A percentile compares a stretch with the other conserved stretches of the same genome.
Evolutionary conservation across 2,113 vertebrate species (phyloP).

Genomic region (Noturus placidus): DNA sequence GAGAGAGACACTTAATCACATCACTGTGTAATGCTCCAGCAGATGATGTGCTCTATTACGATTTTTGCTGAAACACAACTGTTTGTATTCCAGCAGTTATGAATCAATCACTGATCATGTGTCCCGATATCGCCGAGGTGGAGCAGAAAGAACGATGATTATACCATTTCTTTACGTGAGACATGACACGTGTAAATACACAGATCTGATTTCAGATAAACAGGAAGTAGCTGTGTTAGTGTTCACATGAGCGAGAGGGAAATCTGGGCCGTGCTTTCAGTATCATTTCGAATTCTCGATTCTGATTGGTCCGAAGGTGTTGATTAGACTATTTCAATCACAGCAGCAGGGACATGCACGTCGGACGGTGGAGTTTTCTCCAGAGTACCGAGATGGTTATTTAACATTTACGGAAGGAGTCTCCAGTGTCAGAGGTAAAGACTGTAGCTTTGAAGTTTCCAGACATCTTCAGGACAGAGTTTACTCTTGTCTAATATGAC

Average conservation of each 20-base stretch:
- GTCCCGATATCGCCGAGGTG: neutral
- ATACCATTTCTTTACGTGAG: neutral
- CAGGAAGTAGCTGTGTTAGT: neutral
- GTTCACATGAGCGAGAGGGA: neutral
- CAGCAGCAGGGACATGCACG: neutral
- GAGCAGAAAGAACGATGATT: neutral
- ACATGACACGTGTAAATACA: neutral
- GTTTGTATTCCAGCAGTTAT: neutral
- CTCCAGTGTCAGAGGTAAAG: neutral
- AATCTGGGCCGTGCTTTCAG: too few relatives aligned
- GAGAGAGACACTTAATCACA: constrained; percentile 95
- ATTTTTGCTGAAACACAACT: constrained; percentile 5
- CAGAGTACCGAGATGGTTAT: neutral
- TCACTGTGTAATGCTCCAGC: constrained; percentile 73
- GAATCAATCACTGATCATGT: neutral
- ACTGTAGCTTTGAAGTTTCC: neutral
- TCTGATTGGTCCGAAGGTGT: neutral
- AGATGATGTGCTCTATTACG: neutral
- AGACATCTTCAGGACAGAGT: neutral
- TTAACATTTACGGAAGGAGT: neutral
- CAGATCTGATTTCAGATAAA: neutral
- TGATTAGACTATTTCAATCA: neutral
- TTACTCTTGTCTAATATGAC: neutral
- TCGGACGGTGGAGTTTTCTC: neutral
- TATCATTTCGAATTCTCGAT: neutral